Base-by-base conservation (phyloP, 1,140 invertebrate species). In the Pseudomyrmex dendroicus region DNA sequence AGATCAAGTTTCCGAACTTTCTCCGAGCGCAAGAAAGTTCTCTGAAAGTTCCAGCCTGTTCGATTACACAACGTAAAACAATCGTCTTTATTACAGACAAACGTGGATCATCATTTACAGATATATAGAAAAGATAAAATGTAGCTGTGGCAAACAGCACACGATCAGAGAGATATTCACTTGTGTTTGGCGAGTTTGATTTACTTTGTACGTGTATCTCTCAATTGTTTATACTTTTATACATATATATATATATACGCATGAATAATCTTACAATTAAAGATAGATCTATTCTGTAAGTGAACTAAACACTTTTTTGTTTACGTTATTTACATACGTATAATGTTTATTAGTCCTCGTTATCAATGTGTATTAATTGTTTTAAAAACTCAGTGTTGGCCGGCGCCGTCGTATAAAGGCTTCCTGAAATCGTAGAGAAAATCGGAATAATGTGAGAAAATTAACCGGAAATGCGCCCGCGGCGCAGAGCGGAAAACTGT, bases 321-420 rank as follows among this genome's bases (percentile, higher is more conserved):
- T 25, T 35, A 7, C 2, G 15, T 17, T 70, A 46, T 78, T 57
- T 59, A 50, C 54, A 59, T 1, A 78, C 15, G 15, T 70, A 13
- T 20, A 61, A 10, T 35, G 35, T 70, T 72, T 20, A 59, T 78
- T 72, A 12, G 35, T 61, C 25, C 48, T 77, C 62, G 4, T 77
- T 20, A 54, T 52, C 59, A 76, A 15, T 80, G 22, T 74, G 86
- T 48, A 92, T 86, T 50, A 93, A 66, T 77, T 93, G 89, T 84
- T 91, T 92, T n/a, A 94, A 67, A 82, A 93, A 92, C 12, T 91
- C 87, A 66, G 90, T 92, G 59, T 80, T 92, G 2, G 90, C 76
- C 7, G 93, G 89, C 5, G 92, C 93, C 25, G 92, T 94, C 22
- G 94, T 94, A 20, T 93, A 94, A 54, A 94, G 86, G 76, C 90